A percentile compares a stretch with the other conserved stretches of the same genome.
phyloP scores from a whole-genome alignment of 1,140 invertebrate genomes.

The Belonocnema kinseyi region DNA sequence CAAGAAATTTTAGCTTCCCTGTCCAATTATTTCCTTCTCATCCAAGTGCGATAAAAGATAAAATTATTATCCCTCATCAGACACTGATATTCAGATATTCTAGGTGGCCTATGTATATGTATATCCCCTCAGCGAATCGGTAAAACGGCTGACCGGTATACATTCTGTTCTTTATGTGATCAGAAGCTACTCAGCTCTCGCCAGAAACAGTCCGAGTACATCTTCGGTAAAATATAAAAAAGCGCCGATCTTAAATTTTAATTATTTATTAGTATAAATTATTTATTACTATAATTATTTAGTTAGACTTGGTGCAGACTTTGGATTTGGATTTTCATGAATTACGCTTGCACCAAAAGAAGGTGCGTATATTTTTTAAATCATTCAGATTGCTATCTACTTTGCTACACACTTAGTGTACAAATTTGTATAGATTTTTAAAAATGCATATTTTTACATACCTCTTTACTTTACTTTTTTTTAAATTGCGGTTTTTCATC shows the following conservation, averaged over 20 bases:
- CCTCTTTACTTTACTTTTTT: no score
- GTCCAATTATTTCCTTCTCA: no score
- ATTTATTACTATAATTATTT: no score
- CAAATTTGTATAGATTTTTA: no score
- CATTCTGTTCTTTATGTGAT: constrained; percentile 20
- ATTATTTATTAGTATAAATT: not conserved
- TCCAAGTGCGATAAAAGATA: not conserved
- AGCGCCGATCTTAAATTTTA: not conserved
- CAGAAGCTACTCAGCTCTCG: constrained; percentile 21
- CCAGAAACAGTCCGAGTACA: constrained; percentile 5
- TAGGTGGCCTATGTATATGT: not conserved
- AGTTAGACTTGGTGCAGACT: not conserved
- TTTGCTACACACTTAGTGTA: no score
- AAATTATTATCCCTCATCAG: constrained; percentile 24
- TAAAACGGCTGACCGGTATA: constrained; percentile 9
- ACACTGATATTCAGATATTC: not conserved
- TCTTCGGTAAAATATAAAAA: not conserved
- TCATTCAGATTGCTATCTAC: no score
- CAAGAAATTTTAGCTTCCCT: no score
- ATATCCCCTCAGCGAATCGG: constrained; percentile 4
- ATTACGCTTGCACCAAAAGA: not conserved
- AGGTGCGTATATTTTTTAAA: constrained; percentile 12
- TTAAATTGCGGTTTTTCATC: no score
- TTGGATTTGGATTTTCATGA: constrained; percentile 8
- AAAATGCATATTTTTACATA: no score